A percentile compares a stretch with the other conserved stretches of the same genome.
Conservation (phyloP, 2,113 vertebrate genomes). For the Coptodon bakossiorum region DNA sequence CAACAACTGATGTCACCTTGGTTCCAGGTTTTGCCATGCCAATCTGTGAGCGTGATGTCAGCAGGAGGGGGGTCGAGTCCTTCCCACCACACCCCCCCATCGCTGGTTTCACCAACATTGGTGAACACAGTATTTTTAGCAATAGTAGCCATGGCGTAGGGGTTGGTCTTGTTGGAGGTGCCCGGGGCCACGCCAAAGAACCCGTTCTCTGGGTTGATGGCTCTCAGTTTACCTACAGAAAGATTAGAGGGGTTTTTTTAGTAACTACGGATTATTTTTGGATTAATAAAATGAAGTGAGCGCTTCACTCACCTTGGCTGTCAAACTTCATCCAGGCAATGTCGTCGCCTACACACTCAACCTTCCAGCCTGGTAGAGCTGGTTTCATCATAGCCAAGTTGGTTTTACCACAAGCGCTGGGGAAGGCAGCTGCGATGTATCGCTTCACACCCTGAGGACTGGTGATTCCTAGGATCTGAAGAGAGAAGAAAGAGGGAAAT, state of each 20-base stretch:
- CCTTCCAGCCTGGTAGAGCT: conserved; percentile 87
- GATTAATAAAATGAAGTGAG: neutral
- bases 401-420: conserved; percentile 96
- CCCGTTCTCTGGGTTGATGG: conserved; percentile 97
- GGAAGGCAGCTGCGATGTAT: conserved; percentile 92
- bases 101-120: conserved; percentile 92
- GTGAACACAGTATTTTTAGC: conserved; percentile 91
- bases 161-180: conserved; percentile 93
- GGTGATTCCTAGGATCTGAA: conserved; percentile 91
- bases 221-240: conserved; percentile 84
- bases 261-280: neutral
- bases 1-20: conserved; percentile 59
- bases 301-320: conserved; percentile 77
- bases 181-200: conserved; percentile 96
- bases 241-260: neutral
- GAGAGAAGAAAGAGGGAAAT: neutral
- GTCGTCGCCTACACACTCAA: conserved; percentile 95
- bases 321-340: conserved; percentile 99
- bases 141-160: conserved; percentile 91
- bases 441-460: conserved; percentile 91
- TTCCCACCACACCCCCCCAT: conserved; percentile 94
- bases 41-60: conserved; percentile 80
- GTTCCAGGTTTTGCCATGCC: conserved; percentile 87
- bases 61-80: conserved; percentile 77
- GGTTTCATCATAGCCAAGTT: conserved; percentile 98